Base-by-base conservation (phyloP, 2,113 vertebrate species). In the Recurvirostra avosetta region DNA sequence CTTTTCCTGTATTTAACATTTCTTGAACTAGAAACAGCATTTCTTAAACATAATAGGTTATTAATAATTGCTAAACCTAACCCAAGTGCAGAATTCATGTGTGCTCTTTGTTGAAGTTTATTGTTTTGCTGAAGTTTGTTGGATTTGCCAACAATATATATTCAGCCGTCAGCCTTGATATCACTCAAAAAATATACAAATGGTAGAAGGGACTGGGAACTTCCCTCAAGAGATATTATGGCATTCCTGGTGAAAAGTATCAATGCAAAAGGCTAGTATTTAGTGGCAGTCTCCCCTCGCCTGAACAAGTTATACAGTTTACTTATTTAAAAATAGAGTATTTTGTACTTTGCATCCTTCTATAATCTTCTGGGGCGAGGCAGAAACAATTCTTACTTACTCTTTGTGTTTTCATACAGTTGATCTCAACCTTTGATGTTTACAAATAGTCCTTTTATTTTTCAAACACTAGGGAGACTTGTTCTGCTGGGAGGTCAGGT, bases 1-100 rank as follows among this genome's bases (percentile, higher is more conserved):
- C 45, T 92, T 92, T 62, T 94, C 38, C 81, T 85, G 23, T 55
- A 76, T 94, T 94, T 93, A 95, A 73, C 47, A 52, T 70, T 90
- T 94, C 77, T 90, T 95, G 87, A 97, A 92, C 84, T 96, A 95
- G 62, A 92, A 96, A 85, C 53, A 91, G 62, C 67, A 91, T 97
- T 97, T 94, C 91, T 91, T 95, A 88, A 92, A 76, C 45, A 58
- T 50, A 73, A 45, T 62, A 25, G 18, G 53, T 85, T 91, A 91
- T 91, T 93, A 92, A 82, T 95, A 95, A 95, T 97, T 91, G 47
- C 89, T 91, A 84, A 92, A 53, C 71, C 66, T 90, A 90, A 85
- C 38, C 26, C 8, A 95, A 82, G 43, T 79, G n/a, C 9, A 11
- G 81, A 76, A 95, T 87, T 90, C 38, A 47, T 90, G 47, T 52